Percentiles rank a stretch among this genome's conserved stretches.
Evolutionary conservation across 92 coral and sea anemone species (phyloP).

Genomic region (Scolanthus callimorphus): DNA sequence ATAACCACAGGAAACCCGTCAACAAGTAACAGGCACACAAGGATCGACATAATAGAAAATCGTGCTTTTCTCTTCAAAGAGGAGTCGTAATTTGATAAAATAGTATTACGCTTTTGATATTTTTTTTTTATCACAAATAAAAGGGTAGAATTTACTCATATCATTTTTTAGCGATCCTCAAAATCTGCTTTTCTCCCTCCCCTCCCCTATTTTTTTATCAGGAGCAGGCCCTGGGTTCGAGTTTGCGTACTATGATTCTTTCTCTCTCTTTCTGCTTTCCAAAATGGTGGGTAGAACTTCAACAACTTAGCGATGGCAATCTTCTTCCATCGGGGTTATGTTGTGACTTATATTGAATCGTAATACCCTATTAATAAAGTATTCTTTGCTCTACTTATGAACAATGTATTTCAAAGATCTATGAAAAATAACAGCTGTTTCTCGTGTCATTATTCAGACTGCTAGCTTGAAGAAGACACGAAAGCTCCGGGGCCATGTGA

Average conservation of each 20-base stretch:
- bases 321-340: constrained; percentile 53
- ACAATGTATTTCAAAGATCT: background rate
- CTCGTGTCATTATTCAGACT: constrained; percentile 45
- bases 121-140: too few relatives aligned
- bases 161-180: too few relatives aligned
- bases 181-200: too few relatives aligned
- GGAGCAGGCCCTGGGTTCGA: constrained; percentile 6
- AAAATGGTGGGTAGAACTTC: constrained; percentile 73
- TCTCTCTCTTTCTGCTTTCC: constrained; percentile 52
- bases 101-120: too few relatives aligned
- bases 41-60: too few relatives aligned
- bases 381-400: background rate
- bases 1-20: too few relatives aligned
- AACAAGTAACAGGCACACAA: too few relatives aligned
- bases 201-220: too few relatives aligned
- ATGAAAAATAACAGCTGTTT: background rate
- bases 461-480: constrained; percentile 98
- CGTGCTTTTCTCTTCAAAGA: too few relatives aligned
- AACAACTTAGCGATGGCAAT: constrained; percentile 6
- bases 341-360: background rate
- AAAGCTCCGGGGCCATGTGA: constrained; percentile 99
- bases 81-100: too few relatives aligned
- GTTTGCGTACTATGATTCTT: constrained; percentile 45
- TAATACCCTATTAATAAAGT: background rate
- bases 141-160: too few relatives aligned